Evolutionary conservation across 1,140 invertebrate genomes (phyloP), one percentile per base, ranked within the genome.

Genomic region (Solen grandis): DNA sequence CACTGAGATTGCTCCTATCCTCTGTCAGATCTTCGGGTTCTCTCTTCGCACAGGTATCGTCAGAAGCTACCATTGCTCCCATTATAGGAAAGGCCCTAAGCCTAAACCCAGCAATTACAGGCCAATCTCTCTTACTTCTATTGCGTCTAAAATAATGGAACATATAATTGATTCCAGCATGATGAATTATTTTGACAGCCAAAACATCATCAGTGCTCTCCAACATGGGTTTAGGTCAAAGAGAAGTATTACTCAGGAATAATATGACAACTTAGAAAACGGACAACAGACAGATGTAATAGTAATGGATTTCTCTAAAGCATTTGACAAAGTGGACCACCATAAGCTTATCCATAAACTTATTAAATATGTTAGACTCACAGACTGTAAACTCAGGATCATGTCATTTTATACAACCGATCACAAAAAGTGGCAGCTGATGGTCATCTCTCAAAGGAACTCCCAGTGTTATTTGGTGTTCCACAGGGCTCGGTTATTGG

Each of bases 221-320:
- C 50, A 75, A 69, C 52, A 75, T 75, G 79, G 79, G 14, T 75
- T 82, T 36, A 19, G 70, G 31, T 75, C 79, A n/a, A 82, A 68
- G 22, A 2, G 76, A 2, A 70, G 52, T 31, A 76, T 82, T n/a
- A 36, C 65, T 1, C 72, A 70, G 41, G 62, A 82, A 55, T n/a
- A 60, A 14, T 80, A 38, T 72, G 59, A 72, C 38, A 54, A 52
- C 29, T 29, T 80, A 29, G 57, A 68, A 19, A 54, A 36, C 36
- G 57, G 57, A n/a, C 22, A 78, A 68, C 76, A 79, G 52, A 69
- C 65, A 16, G 65, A 62, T 62, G 52, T 59, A 14, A 41, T 52
- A 27, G 41, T 80, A 19, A 62, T 72, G 38, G 68, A 73, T 25
- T 55, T 80, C 31, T 35, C 54, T 5, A 73, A 73, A 73, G 52